Conservation (phyloP, 1,140 invertebrate genomes). For the Sarcophaga peregrina region DNA sequence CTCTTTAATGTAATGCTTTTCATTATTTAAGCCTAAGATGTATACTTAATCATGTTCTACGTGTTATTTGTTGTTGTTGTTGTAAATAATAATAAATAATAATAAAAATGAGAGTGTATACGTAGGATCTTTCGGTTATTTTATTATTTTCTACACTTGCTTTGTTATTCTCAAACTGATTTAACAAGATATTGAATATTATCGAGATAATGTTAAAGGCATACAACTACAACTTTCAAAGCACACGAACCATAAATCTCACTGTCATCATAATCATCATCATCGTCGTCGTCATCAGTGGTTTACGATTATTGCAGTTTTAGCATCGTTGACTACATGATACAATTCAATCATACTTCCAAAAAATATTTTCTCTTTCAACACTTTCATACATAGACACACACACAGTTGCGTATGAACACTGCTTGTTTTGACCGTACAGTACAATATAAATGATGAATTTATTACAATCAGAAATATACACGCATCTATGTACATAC, state of each 20-base stretch:
- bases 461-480: neutral
- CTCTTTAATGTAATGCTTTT: no score
- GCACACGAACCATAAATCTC: no score
- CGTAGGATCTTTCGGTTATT: no score
- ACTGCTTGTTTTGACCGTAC: no score
- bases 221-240: neutral
- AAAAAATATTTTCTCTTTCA: no score
- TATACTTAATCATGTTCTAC: neutral
- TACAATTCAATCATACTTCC: neutral
- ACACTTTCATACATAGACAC: neutral
- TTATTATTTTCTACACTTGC: no score
- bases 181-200: no score
- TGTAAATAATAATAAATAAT: no score
- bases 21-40: neutral
- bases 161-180: no score
- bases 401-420: neutral
- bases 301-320: slow-evolving; percentile 15
- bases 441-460: neutral
- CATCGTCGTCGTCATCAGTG: neutral
- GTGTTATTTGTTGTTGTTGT: neutral
- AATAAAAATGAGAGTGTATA: no score
- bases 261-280: no score
- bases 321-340: slow-evolving; percentile 3
- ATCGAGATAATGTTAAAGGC: neutral
- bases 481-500: neutral